These are phyloP conservation scores for Dyspetes luteomarginatus DNA, from an alignment of 2,888 invertebrate species.

Conservation along the genomic window DNA sequence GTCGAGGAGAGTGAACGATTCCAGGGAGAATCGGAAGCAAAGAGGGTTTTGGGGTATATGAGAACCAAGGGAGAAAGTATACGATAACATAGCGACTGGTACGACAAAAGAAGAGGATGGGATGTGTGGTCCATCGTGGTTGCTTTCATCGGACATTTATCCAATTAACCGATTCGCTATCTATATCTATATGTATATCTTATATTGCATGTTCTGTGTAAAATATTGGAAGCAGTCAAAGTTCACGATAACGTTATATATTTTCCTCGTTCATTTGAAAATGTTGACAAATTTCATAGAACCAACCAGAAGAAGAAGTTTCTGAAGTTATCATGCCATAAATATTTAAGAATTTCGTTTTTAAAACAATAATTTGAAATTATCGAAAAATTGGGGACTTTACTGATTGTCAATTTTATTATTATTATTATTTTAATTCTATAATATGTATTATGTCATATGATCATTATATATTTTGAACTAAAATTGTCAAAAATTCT, in stretches of 20 bases:
- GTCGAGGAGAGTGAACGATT: slow-evolving; percentile 57
- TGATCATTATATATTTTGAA: too few relatives aligned
- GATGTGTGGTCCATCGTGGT: slow-evolving; percentile 72
- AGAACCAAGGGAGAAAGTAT: slow-evolving; percentile 54
- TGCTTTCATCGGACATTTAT: slow-evolving; percentile 82
- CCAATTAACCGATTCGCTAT: slow-evolving; percentile 82
- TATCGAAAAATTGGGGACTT: too few relatives aligned
- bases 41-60: slow-evolving; percentile 60
- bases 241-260: too few relatives aligned
- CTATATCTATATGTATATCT: slow-evolving; percentile 42
- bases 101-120: slow-evolving; percentile 66
- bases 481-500: background rate
- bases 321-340: too few relatives aligned
- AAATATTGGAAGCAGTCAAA: slow-evolving; percentile 17
- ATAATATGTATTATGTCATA: too few relatives aligned
- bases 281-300: too few relatives aligned
- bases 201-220: slow-evolving; percentile 20
- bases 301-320: too few relatives aligned
- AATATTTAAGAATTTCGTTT: too few relatives aligned
- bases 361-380: too few relatives aligned
- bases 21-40: slow-evolving; percentile 68
- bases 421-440: too few relatives aligned
- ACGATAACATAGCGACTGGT: slow-evolving; percentile 10
- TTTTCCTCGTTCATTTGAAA: too few relatives aligned
- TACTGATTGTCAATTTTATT: too few relatives aligned